Evolutionary conservation across 2,113 vertebrate genomes (phyloP), one percentile per base, ranked within the genome.

Genomic region (Pterocles burchelli): DNA sequence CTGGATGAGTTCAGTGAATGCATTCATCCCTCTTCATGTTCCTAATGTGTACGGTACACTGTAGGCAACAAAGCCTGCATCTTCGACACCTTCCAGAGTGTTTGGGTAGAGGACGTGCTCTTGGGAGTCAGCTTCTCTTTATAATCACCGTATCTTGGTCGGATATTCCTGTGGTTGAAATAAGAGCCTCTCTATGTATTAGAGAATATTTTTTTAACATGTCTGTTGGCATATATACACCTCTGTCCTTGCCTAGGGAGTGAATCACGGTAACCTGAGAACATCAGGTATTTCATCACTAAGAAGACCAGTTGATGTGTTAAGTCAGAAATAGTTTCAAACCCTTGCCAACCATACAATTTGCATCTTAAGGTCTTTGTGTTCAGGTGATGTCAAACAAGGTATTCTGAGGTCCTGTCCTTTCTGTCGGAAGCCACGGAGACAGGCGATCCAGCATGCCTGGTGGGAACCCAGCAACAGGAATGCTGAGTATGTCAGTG

Each of bases 251-350:
- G 43, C 43, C 22, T 38, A 9, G 55, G 21, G 38, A 67, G 38
- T 26, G 59, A 83, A 59, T 75, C 38, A 6, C 10, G 12, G 34
- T 68, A 58, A 73, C 59, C 18, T 54, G 22, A 7, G 28, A 59
- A 89, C 38, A 63, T 67, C 57, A 54, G 18, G 10, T 54, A 16
- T 75, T 63, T 62, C 19, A 57, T 89, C 63, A 57, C 28, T 17
- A 36, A 24, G n/a, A 61, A 59, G 82, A 79, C 7, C 25, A 24
- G 9, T 15, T 49, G 43, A 33, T 72, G 43, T 29, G 2, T 49
- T 88, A 63, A 74, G n/a, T 76, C 24, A 75, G 38, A 80, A 92
- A 38, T 34, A 62, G 10, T 48, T 93, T 80, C 74, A 84, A 61
- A 41, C 12, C n/a, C 13, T 90, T 78, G 48, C 43, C 59, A 88